Evolutionary conservation across 2,888 invertebrate genomes (phyloP).

Genomic region (Tenthredo mesomela): DNA sequence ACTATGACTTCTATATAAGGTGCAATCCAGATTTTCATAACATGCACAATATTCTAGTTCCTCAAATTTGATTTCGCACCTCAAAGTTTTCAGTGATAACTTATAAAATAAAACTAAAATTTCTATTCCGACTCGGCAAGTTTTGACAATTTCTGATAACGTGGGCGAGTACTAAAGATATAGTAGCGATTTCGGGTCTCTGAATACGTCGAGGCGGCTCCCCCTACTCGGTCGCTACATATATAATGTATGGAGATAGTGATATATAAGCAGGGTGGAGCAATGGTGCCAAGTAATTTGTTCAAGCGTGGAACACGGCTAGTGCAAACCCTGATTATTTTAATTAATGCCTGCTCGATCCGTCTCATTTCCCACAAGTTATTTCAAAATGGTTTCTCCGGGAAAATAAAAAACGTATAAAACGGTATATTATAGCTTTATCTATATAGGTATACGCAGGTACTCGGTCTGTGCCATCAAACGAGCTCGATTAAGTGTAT

Average conservation of each 20-base stretch:
- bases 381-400: conserved; percentile 64
- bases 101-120: too few relatives aligned
- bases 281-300: conserved; percentile 70
- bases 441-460: neutral
- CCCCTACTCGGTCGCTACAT: neutral
- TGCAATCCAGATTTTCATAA: neutral
- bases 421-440: neutral
- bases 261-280: conserved; percentile 58
- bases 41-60: neutral
- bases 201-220: neutral
- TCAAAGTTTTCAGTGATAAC: too few relatives aligned
- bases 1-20: too few relatives aligned
- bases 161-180: neutral
- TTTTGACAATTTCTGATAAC: neutral
- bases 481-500: neutral
- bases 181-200: neutral
- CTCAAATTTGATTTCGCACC: neutral
- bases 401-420: neutral
- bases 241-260: conserved; percentile 35
- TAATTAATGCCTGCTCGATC: conserved; percentile 70
- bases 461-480: neutral
- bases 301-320: conserved; percentile 68
- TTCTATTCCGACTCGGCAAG: neutral
- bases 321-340: conserved; percentile 71
- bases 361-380: conserved; percentile 67